Base-by-base conservation (phyloP, 2,888 invertebrate genomes). In the Teinopalpus imperialis region DNA sequence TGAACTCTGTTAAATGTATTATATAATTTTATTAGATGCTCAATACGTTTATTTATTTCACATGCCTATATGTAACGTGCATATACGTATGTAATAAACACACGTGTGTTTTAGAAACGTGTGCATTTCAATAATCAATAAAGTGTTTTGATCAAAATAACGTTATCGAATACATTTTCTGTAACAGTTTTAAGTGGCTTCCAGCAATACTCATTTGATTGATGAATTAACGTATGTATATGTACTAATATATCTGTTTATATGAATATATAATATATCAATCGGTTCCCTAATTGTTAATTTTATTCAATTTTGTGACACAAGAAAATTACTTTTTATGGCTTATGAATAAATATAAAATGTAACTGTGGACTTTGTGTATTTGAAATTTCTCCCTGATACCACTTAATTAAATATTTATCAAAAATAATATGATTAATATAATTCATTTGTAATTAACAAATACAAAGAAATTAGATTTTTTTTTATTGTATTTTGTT, bases 321-420 rank as follows among this genome's bases (percentile, higher is more conserved):
- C 73, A 68, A 77, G 74, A 56, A 73, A 66, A 81, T 85, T 86
- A 82, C 74, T 85, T 87, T 86, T 85, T 81, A 88, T 86, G 86
- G 88, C 87, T 87, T 88, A 87, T 80, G 80, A 88, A 85, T 86
- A 87, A 87, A 87, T 66, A 74, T 78, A 74, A 83, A 85, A 70
- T 66, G 70, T 67, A 63, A 56, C 47, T 49, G 48, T 56, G 58
- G 43, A 42, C 34, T 56, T 63, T 63, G 69, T 64, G 53, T 56
- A n/a, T 36, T 14, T 43, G 16, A 16, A 16, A 2, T 2, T 16
- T 16, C 16, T 16, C 2, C 16, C 2, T 3, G 16, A 16, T 16
- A 16, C 4, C 16, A 16, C 30, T 3, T 5, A 6, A 12, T 41
- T 1, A 12, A 24, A 14, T 10, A n/a, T n/a, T n/a, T n/a, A n/a